Evolutionary conservation across 2,888 invertebrate species (phyloP), one percentile per base, ranked within the genome.

Genomic region (Xylota segnis): DNA sequence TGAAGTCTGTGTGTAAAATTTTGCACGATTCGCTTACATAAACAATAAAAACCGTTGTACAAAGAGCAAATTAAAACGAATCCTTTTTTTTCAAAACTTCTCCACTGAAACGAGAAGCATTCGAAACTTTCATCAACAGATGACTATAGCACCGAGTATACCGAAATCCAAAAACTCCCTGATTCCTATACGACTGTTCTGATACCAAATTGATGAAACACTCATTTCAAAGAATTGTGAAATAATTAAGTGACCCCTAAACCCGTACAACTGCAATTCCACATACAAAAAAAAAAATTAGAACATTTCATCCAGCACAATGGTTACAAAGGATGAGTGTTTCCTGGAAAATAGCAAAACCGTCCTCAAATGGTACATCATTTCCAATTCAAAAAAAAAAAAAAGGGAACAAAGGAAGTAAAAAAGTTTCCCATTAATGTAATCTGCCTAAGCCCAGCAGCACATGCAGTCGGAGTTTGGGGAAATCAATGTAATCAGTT

Each of bases 401-500:
- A 4, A 10, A 10, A 5, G 23, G 23, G 40, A 2, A 5, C 5
- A 37, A 59, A 37, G 9, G n/a, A 50, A 37, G 29, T n/a, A 43
- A 63, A 63, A 27, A 32, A 32, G 50, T 34, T 50, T 34, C 34
- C 18, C 65, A 65, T 65, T 50, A 65, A 65, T 27, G 65, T 65
- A 47, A 50, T 65, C 47, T 65, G 16, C 34, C 47, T 18, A n/a
- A 65, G 32, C 34, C 65, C 40, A 4, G 9, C 18, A 58, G 4
- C n/a, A 23, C 9, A 54, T 14, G 27, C 29, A 54, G 9, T 7
- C 7, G 0, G 14, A 32, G 65, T 34, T 47, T 50, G 65, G 18
- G 34, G 66, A 66, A 66, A 66, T 66, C 66, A 66, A 66, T 66
- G 66, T 34, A 16, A 66, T 40, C 34, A 23, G 14, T 37, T 16